A percentile compares a stretch with the other conserved stretches of the same genome.
phyloP scores from a whole-genome alignment of 2,888 invertebrate genomes.

The Nowickia ferox region DNA sequence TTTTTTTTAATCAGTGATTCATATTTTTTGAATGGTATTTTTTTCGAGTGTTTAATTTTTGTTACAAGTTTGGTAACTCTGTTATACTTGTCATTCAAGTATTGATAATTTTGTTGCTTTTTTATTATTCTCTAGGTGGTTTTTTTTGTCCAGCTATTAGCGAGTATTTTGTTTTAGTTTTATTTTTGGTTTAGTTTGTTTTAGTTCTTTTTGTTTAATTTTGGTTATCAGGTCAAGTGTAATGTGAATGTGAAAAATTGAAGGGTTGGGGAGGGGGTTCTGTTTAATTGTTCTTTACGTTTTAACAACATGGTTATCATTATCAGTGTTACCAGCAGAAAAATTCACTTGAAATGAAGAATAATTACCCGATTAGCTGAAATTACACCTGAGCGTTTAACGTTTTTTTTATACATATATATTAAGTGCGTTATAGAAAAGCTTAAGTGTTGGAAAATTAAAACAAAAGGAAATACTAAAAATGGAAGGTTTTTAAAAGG shows the following conservation, averaged over 20 bases:
- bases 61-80: conserved; percentile 55
- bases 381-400: no score
- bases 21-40: conserved; percentile 38
- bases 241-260: no score
- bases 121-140: conserved; percentile 2
- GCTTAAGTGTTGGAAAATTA: no score
- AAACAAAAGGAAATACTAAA: no score
- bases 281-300: conserved; percentile 3
- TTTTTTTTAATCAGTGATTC: conserved; percentile 52
- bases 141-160: background rate
- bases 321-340: no score
- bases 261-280: conserved; percentile 18
- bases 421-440: no score
- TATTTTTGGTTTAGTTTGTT: conserved; percentile 28
- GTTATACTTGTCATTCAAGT: conserved; percentile 32
- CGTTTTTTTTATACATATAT: no score
- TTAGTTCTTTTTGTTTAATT: conserved; percentile 1
- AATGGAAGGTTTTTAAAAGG: no score
- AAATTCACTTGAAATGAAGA: no score
- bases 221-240: conserved; percentile 67
- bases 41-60: conserved; percentile 7
- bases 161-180: background rate
- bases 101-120: conserved; percentile 26
- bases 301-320: conserved; percentile 21
- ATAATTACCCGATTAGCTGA: no score